Conservation (phyloP, 2,888 invertebrate genomes). For the Stenotaenia linearis region DNA sequence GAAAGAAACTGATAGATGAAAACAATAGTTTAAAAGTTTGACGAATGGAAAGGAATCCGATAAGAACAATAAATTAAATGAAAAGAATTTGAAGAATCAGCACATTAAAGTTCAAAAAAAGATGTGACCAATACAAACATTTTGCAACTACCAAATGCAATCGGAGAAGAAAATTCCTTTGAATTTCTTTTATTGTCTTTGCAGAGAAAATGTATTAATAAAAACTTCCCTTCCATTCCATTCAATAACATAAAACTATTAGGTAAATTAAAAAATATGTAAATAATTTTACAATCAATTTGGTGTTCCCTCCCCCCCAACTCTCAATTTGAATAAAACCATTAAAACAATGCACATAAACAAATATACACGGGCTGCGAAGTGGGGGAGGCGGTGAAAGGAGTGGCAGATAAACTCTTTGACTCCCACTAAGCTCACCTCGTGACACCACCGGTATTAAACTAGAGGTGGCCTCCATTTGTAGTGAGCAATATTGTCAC, state of each 20-base stretch:
- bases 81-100: slow-evolving; percentile 21
- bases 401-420: neutral
- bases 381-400: neutral
- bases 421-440: slow-evolving; percentile 20
- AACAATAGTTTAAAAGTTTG: slow-evolving; percentile 12
- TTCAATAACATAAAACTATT: too few relatives aligned
- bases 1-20: slow-evolving; percentile 3
- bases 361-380: neutral
- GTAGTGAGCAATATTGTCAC: slow-evolving; percentile 26
- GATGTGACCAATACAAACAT: neutral
- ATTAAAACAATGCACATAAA: neutral
- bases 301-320: neutral
- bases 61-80: slow-evolving; percentile 11
- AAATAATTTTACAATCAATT: too few relatives aligned
- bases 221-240: too few relatives aligned
- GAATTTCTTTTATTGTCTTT: too few relatives aligned
- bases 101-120: slow-evolving; percentile 29
- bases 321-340: neutral
- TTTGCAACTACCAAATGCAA: neutral
- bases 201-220: too few relatives aligned
- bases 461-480: slow-evolving; percentile 17
- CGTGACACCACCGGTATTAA: slow-evolving; percentile 16
- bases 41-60: neutral
- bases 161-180: neutral
- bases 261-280: too few relatives aligned